These are phyloP conservation scores for Cylloceria caligata DNA, from an alignment of 2,888 invertebrate genomes.

Conservation along the genomic window DNA sequence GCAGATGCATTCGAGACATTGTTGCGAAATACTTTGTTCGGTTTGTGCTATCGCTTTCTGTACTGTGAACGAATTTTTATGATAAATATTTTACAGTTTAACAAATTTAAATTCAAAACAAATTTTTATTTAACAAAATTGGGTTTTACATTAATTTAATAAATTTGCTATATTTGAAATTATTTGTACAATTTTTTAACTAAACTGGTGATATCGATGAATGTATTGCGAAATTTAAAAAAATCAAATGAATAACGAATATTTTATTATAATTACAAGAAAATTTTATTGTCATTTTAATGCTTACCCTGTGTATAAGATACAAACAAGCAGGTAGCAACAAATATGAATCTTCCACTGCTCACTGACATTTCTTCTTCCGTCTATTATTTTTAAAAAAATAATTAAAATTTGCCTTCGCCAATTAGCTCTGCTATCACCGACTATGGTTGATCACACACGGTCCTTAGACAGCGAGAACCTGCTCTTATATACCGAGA, in stretches of 20 bases:
- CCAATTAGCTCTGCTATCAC: conserved; percentile 27
- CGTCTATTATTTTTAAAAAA: neutral
- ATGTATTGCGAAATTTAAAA: neutral
- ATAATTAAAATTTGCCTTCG: conserved; percentile 20
- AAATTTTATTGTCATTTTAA: neutral
- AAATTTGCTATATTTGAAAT: too few relatives aligned
- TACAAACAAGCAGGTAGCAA: conserved; percentile 56
- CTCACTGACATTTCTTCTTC: conserved; percentile 66
- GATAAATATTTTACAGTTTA: neutral
- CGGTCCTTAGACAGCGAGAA: conserved; percentile 59
- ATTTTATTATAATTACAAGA: neutral
- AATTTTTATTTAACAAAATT: neutral
- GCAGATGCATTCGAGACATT: conserved; percentile 93
- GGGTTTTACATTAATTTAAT: too few relatives aligned
- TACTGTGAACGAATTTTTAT: neutral
- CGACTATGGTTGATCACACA: conserved; percentile 49
- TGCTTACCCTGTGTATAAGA: conserved; percentile 66
- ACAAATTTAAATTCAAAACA: neutral
- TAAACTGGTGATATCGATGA: neutral
- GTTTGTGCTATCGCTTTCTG: neutral
- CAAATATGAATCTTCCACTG: conserved; percentile 56
- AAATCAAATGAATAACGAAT: neutral
- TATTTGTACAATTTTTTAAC: too few relatives aligned
- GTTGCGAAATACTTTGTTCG: conserved; percentile 86
- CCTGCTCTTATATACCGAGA: conserved; percentile 71